Base-by-base conservation (phyloP, 2,113 vertebrate species). In the Phainopepla nitens region DNA sequence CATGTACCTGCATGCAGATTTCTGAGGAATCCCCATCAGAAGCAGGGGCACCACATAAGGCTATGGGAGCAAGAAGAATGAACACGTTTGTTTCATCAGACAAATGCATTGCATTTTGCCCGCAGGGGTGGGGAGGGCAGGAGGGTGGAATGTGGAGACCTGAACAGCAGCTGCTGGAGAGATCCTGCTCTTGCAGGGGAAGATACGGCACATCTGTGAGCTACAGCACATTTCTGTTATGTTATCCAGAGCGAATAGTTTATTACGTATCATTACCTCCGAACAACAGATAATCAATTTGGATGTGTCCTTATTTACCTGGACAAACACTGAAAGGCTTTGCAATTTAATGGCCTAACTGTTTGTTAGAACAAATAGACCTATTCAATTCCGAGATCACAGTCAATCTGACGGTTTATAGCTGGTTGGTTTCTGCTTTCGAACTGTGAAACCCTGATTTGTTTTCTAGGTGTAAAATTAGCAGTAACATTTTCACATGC, bases 241-340 rank as follows among this genome's bases (percentile, higher is more conserved):
- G 57, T 93, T 96, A 89, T 83, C 64, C 82, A 94, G 72, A 95
- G 94, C 2, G 56, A 64, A 82, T 71, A 94, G 89, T 96, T 97
- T 96, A 93, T 94, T 97, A 96, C 64, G 47, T 80, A 97, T 97
- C 96, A 79, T 75, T 96, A 97, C 93, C 94, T 82, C 62, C 1
- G 15, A 90, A 90, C 82, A 97, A 96, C 91, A 94, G 96, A 57
- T 84, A 96, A 97, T 96, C 80, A 97, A 96, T 94, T 95, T 93
- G 94, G 87, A 93, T 70, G 80, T 77, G 82, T 95, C 57, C 94
- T 97, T 97, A 97, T 97, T 96, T 90, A 87, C 90, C 92, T 94
- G 86, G 91, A 97, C 96, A 97, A 97, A 92, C 73, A 93, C 57
- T 93, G 73, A 78, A 94, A 95, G 87, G 88, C 73, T 96, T 66